Base-by-base conservation (phyloP, 2,113 vertebrate species). In the Nipponia nippon region DNA sequence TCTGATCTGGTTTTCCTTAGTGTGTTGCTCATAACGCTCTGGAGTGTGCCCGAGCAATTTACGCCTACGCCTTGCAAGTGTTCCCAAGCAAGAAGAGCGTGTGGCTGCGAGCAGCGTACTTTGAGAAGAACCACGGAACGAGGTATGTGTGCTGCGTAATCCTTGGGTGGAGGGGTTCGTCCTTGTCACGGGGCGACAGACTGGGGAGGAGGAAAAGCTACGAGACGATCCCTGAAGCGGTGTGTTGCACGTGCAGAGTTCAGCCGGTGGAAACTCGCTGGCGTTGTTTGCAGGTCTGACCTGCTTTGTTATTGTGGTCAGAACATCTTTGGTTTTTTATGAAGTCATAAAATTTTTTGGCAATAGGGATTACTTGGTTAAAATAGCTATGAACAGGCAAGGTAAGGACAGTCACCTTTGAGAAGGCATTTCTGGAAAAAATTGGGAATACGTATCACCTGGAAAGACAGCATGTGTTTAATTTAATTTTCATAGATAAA, bases 21-120 rank as follows among this genome's bases (percentile, higher is more conserved):
- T 99, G 99, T 67, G 99, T 99, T 52, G 98, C 99, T 58, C 99
- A 99, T 50, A 99, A 98, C 6, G 99, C 99, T 3, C 94, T 99
- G 97, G 99, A 99, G 97, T 99, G 99, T 90, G 99, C 99, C 26
- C 97, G 99, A 18, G 99, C 99, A 34, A 99, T 99, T 97, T 99
- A 99, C 18, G 99, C 99, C 34, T 99, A 99, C 2, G 98, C 99
- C 69, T 97, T 99, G 61, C 99, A 99, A 95, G 99, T 99, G 40
- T 99, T 99, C 90, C 99, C 99, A 3, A 99, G 99, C 98, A 99
- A 99, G 97, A 99, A 99, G 97, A 99, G 99, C 0, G 99, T 99
- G 81, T 99, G 99, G 99, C 98, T 99, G 46, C 96, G 99, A 91
- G 99, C 99, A 3, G 99, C 99, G 0, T 99, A 99, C 97, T 99